Conservation (phyloP, 2,113 vertebrate genomes). For the Pangasianodon gigas region DNA sequence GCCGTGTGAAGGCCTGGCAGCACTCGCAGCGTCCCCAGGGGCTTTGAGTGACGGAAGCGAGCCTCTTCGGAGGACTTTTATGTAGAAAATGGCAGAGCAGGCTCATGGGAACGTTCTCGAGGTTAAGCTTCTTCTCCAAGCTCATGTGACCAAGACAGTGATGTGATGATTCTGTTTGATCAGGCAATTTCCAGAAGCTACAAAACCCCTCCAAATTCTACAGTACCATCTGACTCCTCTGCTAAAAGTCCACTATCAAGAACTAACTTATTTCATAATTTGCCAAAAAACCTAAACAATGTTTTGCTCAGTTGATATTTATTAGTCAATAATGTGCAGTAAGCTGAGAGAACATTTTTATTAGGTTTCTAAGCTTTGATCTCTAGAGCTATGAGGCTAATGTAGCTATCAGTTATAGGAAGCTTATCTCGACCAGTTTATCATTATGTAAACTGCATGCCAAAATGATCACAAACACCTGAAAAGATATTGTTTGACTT, state of each 20-base stretch:
- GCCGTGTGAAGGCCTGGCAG: conserved; percentile 63
- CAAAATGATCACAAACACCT: too few species aligned
- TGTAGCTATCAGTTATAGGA: too few species aligned
- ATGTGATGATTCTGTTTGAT: background rate
- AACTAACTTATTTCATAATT: background rate
- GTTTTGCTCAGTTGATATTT: background rate
- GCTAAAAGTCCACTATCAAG: background rate
- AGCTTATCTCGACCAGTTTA: too few species aligned
- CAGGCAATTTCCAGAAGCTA: background rate
- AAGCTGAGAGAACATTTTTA: background rate
- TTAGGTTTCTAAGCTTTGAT: background rate
- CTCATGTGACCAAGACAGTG: conserved; percentile 24
- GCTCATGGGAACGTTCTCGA: conserved; percentile 77
- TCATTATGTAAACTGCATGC: too few species aligned
- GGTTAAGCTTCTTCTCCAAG: conserved; percentile 47
- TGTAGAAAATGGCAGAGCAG: conserved; percentile 67
- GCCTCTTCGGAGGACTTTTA: conserved; percentile 73
- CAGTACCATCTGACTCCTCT: background rate
- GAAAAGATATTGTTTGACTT: too few species aligned
- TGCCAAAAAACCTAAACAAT: background rate
- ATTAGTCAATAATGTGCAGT: background rate
- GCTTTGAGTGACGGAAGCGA: conserved; percentile 66
- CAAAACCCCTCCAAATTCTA: background rate
- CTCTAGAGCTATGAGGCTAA: too few species aligned
- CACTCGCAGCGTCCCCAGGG: conserved; percentile 47